A percentile compares a stretch with the other conserved stretches of the same genome.
These are phyloP conservation scores for Misgurnus mizolepis DNA, from an alignment of 2,113 vertebrate genomes.

Conservation along the genomic window DNA sequence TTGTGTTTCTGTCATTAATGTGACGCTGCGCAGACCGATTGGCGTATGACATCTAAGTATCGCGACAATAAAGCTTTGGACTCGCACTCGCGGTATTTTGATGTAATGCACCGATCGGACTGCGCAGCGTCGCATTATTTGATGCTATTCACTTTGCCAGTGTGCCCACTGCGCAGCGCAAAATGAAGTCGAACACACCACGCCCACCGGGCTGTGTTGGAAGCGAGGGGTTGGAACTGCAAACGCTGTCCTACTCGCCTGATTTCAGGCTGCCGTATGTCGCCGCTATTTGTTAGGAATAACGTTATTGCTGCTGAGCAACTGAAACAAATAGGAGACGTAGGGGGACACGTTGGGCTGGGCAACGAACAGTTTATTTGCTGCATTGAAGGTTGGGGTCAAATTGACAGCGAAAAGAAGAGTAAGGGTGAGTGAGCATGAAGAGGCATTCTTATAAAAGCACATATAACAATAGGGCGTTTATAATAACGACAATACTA, in stretches of 20 bases:
- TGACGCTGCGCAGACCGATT: too few relatives aligned
- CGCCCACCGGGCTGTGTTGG: constrained; percentile 49
- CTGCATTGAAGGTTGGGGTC: constrained; percentile 5
- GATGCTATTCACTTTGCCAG: too few relatives aligned
- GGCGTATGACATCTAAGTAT: too few relatives aligned
- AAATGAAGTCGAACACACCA: neutral
- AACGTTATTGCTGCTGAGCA: constrained; percentile 57
- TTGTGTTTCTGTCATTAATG: neutral
- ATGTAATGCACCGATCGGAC: too few relatives aligned
- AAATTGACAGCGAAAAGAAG: constrained; percentile 30
- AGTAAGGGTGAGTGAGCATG: constrained; percentile 45
- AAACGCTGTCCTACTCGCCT: constrained; percentile 49
- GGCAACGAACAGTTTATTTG: constrained; percentile 43
- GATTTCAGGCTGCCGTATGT: constrained; percentile 49
- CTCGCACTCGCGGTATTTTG: too few relatives aligned
- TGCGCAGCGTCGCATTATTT: too few relatives aligned
- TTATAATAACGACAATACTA: neutral
- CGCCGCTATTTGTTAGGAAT: constrained; percentile 57
- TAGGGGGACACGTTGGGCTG: constrained; percentile 42
- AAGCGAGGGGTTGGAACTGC: constrained; percentile 25
- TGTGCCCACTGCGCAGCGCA: too few relatives aligned
- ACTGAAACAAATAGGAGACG: constrained; percentile 47
- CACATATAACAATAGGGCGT: neutral
- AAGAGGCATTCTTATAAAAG: neutral
- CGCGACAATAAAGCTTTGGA: too few relatives aligned